A percentile compares a stretch with the other conserved stretches of the same genome.
Evolutionary conservation across 1,140 invertebrate species (phyloP).

Genomic region (Calycopis cecrops): DNA sequence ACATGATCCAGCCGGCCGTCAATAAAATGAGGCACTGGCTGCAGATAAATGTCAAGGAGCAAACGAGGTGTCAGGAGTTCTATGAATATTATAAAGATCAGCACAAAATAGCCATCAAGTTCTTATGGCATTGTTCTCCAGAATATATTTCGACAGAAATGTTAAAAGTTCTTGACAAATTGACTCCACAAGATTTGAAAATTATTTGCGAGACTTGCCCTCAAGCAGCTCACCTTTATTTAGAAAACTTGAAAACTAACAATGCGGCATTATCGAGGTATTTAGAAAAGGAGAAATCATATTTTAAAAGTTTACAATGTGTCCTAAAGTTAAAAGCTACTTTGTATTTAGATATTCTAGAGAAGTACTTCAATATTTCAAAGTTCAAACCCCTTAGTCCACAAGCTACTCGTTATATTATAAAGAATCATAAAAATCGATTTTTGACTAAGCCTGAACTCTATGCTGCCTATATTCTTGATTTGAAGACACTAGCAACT

Average conservation of each 20-base stretch:
- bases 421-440: slow-evolving; percentile 37
- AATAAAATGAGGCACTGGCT: slow-evolving; percentile 53
- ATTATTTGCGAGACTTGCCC: slow-evolving; percentile 38
- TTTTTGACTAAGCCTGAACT: slow-evolving; percentile 39
- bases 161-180: slow-evolving; percentile 28
- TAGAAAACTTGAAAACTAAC: slow-evolving; percentile 32
- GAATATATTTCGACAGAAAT: slow-evolving; percentile 20
- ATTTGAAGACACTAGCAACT: slow-evolving; percentile 34
- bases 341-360: slow-evolving; percentile 39
- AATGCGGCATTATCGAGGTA: slow-evolving; percentile 25
- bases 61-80: slow-evolving; percentile 38
- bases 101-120: slow-evolving; percentile 40
- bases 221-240: slow-evolving; percentile 32
- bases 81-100: slow-evolving; percentile 43
- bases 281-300: slow-evolving; percentile 29
- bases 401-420: slow-evolving; percentile 32
- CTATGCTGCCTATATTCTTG: slow-evolving; percentile 35
- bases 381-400: slow-evolving; percentile 27
- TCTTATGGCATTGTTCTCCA: slow-evolving; percentile 35
- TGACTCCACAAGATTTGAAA: slow-evolving; percentile 38
- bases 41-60: slow-evolving; percentile 36
- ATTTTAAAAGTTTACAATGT: slow-evolving; percentile 35
- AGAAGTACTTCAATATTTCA: slow-evolving; percentile 37
- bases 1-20: slow-evolving; percentile 46
- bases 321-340: slow-evolving; percentile 39